Evolutionary conservation across 1,140 invertebrate genomes (phyloP).

Genomic region (Zaprionus capensis): DNA sequence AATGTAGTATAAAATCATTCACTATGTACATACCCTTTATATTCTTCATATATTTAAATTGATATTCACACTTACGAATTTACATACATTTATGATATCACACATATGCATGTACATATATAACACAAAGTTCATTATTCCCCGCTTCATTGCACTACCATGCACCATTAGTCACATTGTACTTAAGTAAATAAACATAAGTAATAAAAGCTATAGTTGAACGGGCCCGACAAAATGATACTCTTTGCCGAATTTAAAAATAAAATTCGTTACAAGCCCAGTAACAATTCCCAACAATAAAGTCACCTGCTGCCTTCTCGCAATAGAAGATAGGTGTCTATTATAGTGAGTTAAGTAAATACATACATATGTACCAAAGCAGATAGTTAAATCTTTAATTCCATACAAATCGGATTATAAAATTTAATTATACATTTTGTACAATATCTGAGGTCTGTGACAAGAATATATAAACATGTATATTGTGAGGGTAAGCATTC

Average conservation of each 20-base stretch:
- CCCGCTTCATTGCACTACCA: slow-evolving; percentile 55
- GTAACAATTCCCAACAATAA: too few species aligned
- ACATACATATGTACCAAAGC: background rate
- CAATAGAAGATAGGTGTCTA: too few species aligned
- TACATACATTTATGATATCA: slow-evolving; percentile 10
- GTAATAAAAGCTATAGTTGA: background rate
- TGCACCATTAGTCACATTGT: slow-evolving; percentile 64
- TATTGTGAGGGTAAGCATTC: too few species aligned
- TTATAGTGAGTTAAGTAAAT: background rate
- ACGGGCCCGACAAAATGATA: background rate
- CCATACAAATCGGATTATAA: too few species aligned
- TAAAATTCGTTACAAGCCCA: too few species aligned
- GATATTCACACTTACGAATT: background rate
- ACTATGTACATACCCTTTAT: background rate
- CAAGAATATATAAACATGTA: too few species aligned
- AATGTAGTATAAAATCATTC: background rate
- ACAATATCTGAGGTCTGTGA: too few species aligned
- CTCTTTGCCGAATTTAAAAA: too few species aligned
- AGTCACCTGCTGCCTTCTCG: too few species aligned
- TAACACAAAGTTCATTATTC: slow-evolving; percentile 59
- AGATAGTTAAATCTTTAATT: too few species aligned
- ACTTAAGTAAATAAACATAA: slow-evolving; percentile 23
- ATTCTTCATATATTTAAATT: background rate
- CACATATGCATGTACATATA: slow-evolving; percentile 24
- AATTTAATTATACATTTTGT: too few species aligned